Conservation (phyloP, 2,113 vertebrate genomes). For the Embiotoca jacksoni region DNA sequence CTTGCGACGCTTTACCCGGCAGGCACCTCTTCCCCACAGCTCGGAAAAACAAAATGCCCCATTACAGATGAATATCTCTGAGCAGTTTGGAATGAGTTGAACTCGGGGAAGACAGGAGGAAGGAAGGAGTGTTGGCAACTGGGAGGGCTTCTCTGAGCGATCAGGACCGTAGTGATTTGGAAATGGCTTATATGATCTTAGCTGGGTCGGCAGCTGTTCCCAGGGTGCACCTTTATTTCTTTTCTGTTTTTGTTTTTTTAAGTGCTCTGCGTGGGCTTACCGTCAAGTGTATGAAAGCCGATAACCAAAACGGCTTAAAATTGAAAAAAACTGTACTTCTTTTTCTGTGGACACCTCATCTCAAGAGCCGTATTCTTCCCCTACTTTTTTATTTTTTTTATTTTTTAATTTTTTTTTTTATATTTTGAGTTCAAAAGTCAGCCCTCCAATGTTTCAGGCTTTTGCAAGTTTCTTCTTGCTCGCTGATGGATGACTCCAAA, state of each 20-base stretch:
- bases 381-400: not conserved
- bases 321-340: not conserved
- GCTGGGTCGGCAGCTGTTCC: conserved; percentile 24
- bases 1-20: no score
- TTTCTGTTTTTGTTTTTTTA: not conserved
- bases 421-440: conserved; percentile 13
- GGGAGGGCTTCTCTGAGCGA: conserved; percentile 12
- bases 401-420: not conserved
- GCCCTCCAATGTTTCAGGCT: not conserved
- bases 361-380: not conserved
- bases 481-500: conserved; percentile 56
- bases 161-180: conserved; percentile 34
- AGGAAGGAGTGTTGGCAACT: conserved; percentile 28
- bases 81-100: conserved; percentile 47
- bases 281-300: not conserved
- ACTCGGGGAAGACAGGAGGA: conserved; percentile 16
- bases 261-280: conserved; percentile 2
- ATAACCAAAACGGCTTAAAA: not conserved
- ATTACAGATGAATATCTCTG: conserved; percentile 71
- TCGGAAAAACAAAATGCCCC: conserved; percentile 61
- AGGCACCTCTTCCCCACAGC: conserved; percentile 32
- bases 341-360: conserved; percentile 2
- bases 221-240: not conserved
- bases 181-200: conserved; percentile 46
- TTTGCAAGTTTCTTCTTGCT: conserved; percentile 55